Evolutionary conservation across 2,797 vertebrate genomes (phyloP).

Genomic region (Thripadectes ignobilis): DNA sequence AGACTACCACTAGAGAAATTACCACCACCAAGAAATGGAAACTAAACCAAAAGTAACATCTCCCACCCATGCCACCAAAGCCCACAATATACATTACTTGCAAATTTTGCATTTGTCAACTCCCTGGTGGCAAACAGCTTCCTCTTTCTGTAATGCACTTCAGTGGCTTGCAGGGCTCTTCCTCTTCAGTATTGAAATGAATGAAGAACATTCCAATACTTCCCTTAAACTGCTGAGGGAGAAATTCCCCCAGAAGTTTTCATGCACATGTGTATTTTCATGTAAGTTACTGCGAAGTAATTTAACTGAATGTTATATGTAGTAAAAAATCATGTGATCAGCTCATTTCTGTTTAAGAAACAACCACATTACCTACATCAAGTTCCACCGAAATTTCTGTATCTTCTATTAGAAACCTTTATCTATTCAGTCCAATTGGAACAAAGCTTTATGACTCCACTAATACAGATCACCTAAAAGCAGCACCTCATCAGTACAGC

Average conservation of each 20-base stretch:
- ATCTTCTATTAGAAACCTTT: neutral
- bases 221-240: neutral
- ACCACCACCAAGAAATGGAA: neutral
- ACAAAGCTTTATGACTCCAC: neutral
- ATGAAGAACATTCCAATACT: neutral
- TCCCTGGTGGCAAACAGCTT: neutral
- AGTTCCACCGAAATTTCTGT: neutral
- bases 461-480: neutral
- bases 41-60: neutral
- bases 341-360: neutral
- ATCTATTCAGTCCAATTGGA: neutral
- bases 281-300: neutral
- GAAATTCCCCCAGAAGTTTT: neutral
- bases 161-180: neutral
- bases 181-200: neutral
- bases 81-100: rapidly evolving
- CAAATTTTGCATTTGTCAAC: neutral
- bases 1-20: neutral
- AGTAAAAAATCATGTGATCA: neutral
- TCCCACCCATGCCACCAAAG: neutral
- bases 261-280: neutral
- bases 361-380: neutral
- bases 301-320: neutral
- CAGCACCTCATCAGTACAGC: neutral
- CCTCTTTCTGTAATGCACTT: neutral